These are phyloP conservation scores for Spilogale gracilis DNA, from an alignment of 2,113 vertebrate genomes.

Conservation along the genomic window DNA sequence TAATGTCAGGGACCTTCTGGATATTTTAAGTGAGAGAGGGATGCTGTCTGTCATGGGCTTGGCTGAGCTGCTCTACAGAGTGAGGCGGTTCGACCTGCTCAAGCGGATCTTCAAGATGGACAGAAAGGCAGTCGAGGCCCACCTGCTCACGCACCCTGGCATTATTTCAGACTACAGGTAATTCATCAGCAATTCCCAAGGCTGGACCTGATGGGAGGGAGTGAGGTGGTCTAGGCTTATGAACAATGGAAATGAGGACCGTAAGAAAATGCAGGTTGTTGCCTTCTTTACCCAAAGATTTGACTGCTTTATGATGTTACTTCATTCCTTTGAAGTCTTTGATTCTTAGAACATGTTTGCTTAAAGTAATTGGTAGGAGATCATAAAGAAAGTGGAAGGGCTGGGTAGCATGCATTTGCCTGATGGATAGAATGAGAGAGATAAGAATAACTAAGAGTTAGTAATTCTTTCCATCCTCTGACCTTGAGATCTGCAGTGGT, in stretches of 20 bases:
- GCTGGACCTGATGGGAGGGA: not conserved
- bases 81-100: constrained; percentile 93
- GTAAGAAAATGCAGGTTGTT: not conserved
- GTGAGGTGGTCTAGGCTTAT: not conserved
- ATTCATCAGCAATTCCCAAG: not conserved
- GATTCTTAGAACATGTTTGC: not conserved
- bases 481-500: not conserved
- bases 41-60: constrained; percentile 80
- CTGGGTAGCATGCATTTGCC: not conserved
- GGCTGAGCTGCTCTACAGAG: constrained; percentile 89
- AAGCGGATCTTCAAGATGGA: constrained; percentile 87
- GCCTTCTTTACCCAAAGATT: not conserved
- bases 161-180: constrained; percentile 93
- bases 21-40: constrained; percentile 83
- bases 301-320: not conserved
- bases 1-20: constrained; percentile 82
- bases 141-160: constrained; percentile 71
- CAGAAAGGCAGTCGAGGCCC: constrained; percentile 85
- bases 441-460: not conserved
- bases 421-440: not conserved
- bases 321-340: constrained; percentile 44
- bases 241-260: not conserved
- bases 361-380: not conserved
- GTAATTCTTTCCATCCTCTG: not conserved
- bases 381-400: not conserved